A percentile compares a stretch with the other conserved stretches of the same genome.
Conservation (phyloP, 2,888 invertebrate species). For the Drosophila austrosaltans region DNA sequence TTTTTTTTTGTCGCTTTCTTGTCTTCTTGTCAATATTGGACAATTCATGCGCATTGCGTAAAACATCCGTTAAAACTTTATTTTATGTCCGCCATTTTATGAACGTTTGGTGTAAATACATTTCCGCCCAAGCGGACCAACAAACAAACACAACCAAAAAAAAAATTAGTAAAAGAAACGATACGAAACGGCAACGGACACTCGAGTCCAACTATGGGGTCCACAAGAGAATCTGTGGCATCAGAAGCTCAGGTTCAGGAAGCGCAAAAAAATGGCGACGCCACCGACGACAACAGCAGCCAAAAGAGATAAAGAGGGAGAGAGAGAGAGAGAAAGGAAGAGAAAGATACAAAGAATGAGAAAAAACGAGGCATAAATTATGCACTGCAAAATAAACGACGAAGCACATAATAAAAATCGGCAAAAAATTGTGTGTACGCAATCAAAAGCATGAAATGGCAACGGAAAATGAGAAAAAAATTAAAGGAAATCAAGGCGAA, state of each 20-base stretch:
- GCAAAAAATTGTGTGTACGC: conserved; percentile 68
- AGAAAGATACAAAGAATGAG: conserved; percentile 27
- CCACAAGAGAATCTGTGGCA: conserved; percentile 31
- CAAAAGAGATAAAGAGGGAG: not conserved
- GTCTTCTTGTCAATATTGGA: conserved; percentile 75
- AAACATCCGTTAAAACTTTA: conserved; percentile 76
- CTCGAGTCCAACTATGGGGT: conserved; percentile 40
- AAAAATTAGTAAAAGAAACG: not conserved
- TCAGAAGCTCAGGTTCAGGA: conserved; percentile 55
- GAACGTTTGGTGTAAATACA: conserved; percentile 75
- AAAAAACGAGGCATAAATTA: conserved; percentile 65
- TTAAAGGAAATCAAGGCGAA: conserved; percentile 17
- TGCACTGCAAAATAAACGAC: conserved; percentile 76
- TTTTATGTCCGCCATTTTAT: conserved; percentile 77
- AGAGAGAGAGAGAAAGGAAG: conserved; percentile 23
- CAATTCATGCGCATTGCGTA: conserved; percentile 78
- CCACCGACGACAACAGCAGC: conserved; percentile 49
- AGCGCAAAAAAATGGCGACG: conserved; percentile 69
- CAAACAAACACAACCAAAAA: conserved; percentile 1
- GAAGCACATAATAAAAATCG: conserved; percentile 68
- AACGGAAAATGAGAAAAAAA: conserved; percentile 35
- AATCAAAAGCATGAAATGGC: conserved; percentile 64
- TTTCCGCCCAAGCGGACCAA: conserved; percentile 58
- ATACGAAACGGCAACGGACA: conserved; percentile 38
- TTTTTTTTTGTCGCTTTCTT: conserved; percentile 45